These are phyloP conservation scores for Drosophila lacertosa DNA, from an alignment of 1,140 invertebrate genomes.

Conservation along the genomic window DNA sequence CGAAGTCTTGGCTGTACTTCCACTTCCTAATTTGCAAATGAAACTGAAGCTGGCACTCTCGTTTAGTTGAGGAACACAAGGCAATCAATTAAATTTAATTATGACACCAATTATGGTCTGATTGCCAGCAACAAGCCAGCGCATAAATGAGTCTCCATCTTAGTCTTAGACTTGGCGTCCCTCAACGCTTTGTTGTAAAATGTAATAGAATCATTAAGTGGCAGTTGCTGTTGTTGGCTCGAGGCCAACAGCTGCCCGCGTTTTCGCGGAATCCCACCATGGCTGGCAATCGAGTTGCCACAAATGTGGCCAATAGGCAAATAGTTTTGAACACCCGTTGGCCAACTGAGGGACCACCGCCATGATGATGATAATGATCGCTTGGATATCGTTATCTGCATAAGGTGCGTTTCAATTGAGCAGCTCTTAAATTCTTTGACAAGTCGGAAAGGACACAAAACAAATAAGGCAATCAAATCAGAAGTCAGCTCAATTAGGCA, in stretches of 20 bases:
- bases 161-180: slow-evolving; percentile 1
- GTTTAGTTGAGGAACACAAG: slow-evolving; percentile 11
- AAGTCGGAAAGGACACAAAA: slow-evolving; percentile 21
- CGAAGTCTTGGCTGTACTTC: slow-evolving; percentile 37
- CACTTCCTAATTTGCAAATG: slow-evolving; percentile 74
- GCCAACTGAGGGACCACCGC: slow-evolving; percentile 32
- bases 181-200: slow-evolving; percentile 3
- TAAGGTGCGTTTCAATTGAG: slow-evolving; percentile 70
- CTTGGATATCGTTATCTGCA: slow-evolving; percentile 56
- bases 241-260: slow-evolving; percentile 25
- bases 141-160: slow-evolving; percentile 51
- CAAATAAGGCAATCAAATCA: slow-evolving; percentile 14
- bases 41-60: slow-evolving; percentile 14
- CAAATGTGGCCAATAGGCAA: slow-evolving; percentile 50
- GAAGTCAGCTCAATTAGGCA: background rate
- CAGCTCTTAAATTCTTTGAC: slow-evolving; percentile 55
- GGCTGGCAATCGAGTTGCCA: slow-evolving; percentile 30
- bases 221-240: background rate
- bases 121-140: slow-evolving; percentile 50
- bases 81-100: slow-evolving; percentile 82
- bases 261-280: slow-evolving; percentile 58
- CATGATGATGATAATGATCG: background rate
- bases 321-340: slow-evolving; percentile 57
- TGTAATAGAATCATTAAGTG: slow-evolving; percentile 76
- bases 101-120: slow-evolving; percentile 80